Conservation (phyloP, 2,888 invertebrate genomes). For the Hirudinaria manillensis region DNA sequence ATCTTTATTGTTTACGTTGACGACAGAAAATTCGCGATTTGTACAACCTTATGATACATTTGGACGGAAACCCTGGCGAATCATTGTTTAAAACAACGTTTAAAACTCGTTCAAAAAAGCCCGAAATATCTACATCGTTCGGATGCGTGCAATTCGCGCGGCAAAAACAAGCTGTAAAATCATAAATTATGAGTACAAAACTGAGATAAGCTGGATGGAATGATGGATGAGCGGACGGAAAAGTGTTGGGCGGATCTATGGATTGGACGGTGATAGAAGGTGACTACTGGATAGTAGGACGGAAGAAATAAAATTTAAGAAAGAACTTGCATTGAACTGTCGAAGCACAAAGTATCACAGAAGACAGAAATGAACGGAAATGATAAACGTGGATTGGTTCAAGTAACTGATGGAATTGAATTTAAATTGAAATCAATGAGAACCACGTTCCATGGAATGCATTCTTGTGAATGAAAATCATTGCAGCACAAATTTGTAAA, state of each 20-base stretch:
- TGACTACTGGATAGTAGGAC: neutral
- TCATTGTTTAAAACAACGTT: conserved; percentile 3
- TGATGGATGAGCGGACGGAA: conserved; percentile 3
- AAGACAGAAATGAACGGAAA: neutral
- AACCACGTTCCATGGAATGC: no score
- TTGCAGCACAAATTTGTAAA: no score
- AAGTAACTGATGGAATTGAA: neutral
- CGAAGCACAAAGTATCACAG: conserved; percentile 7
- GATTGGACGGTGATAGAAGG: conserved; percentile 16
- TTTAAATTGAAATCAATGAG: no score
- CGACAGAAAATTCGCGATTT: neutral
- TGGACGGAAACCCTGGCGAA: conserved; percentile 11
- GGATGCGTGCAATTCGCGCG: conserved; percentile 2
- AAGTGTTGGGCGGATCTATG: conserved; percentile 6
- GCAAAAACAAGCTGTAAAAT: neutral
- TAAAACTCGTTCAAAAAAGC: neutral
- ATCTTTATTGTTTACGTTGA: no score
- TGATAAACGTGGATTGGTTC: neutral
- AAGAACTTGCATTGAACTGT: conserved; percentile 10
- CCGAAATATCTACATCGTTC: no score
- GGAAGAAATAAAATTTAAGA: neutral
- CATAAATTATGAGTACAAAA: conserved; percentile 4
- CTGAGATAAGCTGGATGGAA: neutral
- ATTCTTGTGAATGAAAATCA: no score
- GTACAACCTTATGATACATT: conserved; percentile 13